These are phyloP conservation scores for Poeciliopsis gracilis DNA, from an alignment of 2,797 vertebrate species.

Conservation along the genomic window DNA sequence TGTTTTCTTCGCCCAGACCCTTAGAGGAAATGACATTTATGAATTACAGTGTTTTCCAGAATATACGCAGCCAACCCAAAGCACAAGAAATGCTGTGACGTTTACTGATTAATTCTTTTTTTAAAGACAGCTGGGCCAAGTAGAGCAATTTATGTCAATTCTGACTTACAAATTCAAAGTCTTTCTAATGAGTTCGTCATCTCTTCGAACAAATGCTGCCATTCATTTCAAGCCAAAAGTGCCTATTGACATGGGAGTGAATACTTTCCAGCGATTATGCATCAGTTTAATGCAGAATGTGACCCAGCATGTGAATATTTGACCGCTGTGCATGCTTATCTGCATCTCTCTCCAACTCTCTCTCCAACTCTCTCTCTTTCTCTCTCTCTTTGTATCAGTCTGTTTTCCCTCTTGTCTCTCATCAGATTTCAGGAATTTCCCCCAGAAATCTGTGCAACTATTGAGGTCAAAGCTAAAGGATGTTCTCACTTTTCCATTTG, in stretches of 20 bases:
- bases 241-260: conserved; percentile 71
- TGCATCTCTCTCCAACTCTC: conserved; percentile 48
- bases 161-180: conserved; percentile 50
- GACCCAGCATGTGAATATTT: conserved; percentile 80
- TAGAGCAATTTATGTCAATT: conserved; percentile 23
- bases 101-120: conserved; percentile 2
- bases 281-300: conserved; percentile 77
- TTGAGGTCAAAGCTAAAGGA: conserved; percentile 38
- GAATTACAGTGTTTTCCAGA: conserved; percentile 35
- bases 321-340: conserved; percentile 75
- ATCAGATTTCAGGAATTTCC: conserved; percentile 77
- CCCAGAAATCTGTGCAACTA: conserved; percentile 53
- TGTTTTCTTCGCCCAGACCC: conserved; percentile 30
- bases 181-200: conserved; percentile 60
- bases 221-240: conserved; percentile 68
- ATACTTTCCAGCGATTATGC: conserved; percentile 77
- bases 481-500: conserved; percentile 13
- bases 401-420: conserved; percentile 44
- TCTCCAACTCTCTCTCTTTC: conserved; percentile 38
- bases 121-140: conserved; percentile 25
- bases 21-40: conserved; percentile 42
- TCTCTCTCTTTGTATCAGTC: conserved; percentile 47
- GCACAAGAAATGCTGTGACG: not conserved
- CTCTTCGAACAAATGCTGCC: conserved; percentile 65
- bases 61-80: conserved; percentile 6